These are phyloP conservation scores for Eupithecia insigniata DNA, from an alignment of 2,888 invertebrate genomes.

Conservation along the genomic window DNA sequence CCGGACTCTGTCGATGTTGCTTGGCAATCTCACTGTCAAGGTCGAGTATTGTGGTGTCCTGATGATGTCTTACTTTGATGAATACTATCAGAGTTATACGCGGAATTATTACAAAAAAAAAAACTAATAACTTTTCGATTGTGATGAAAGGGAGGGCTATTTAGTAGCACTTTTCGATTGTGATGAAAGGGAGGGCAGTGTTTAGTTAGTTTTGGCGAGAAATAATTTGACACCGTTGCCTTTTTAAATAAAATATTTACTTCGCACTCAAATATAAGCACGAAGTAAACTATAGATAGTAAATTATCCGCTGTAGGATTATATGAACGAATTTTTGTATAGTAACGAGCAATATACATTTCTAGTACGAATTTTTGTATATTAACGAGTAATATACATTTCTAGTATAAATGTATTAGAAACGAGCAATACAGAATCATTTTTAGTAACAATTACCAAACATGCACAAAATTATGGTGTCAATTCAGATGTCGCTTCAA, in stretches of 20 bases:
- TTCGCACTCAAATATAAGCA: not conserved
- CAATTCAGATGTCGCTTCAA: not conserved
- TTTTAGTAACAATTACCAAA: not conserved
- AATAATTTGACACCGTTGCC: not conserved
- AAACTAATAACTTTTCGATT: no score
- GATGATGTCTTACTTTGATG: no score
- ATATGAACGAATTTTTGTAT: conserved; percentile 5
- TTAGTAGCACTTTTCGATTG: no score
- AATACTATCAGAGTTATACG: no score
- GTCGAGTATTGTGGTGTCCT: no score
- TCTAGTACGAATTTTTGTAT: not conserved
- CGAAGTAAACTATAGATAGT: not conserved
- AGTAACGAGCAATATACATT: not conserved
- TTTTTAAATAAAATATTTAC: not conserved
- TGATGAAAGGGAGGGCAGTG: no score
- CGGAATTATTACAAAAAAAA: no score
- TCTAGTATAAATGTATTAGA: not conserved
- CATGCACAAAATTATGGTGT: not conserved
- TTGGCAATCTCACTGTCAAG: no score
- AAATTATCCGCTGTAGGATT: not conserved
- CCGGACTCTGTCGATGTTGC: no score
- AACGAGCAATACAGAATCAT: not conserved
- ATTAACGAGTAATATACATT: not conserved
- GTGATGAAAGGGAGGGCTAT: no score
- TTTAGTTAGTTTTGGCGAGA: not conserved